Percentiles rank a stretch among this genome's conserved stretches.
Conservation (phyloP, 2,888 invertebrate species). For the Tethea ocularis region DNA sequence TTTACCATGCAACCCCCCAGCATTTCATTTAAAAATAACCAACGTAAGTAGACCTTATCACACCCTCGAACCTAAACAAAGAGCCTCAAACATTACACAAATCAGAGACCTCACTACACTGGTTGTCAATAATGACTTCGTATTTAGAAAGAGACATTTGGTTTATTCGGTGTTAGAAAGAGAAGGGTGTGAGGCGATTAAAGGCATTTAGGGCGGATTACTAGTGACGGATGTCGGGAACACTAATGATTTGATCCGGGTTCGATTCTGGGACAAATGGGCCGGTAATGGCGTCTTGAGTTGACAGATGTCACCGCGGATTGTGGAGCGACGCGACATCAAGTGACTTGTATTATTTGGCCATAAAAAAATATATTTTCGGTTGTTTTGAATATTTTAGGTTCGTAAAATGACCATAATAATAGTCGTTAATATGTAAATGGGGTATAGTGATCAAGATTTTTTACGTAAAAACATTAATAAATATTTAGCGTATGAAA, state of each 20-base stretch:
- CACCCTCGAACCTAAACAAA: not conserved
- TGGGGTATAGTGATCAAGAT: too few species aligned
- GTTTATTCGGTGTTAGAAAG: constrained; percentile 23
- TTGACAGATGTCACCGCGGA: constrained; percentile 64
- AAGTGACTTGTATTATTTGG: constrained; percentile 35
- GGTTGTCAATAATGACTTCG: constrained; percentile 48
- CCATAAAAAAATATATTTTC: constrained; percentile 4
- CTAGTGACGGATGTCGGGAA: constrained; percentile 55
- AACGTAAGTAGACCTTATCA: not conserved
- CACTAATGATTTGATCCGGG: constrained; percentile 53
- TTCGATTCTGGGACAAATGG: constrained; percentile 49
- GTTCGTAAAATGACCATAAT: constrained; percentile 2
- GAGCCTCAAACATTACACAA: not conserved
- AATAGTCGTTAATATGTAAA: not conserved
- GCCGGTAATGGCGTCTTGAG: constrained; percentile 67
- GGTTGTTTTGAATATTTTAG: too few species aligned
- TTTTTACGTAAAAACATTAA: too few species aligned
- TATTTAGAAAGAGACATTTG: constrained; percentile 56
- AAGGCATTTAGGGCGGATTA: constrained; percentile 52
- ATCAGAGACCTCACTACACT: constrained; percentile 18
- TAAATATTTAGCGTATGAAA: too few species aligned
- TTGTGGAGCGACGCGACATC: constrained; percentile 16
- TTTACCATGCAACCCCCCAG: constrained; percentile 26
- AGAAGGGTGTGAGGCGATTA: constrained; percentile 42
- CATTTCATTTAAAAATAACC: constrained; percentile 14